Evolutionary conservation across 2,113 vertebrate species (phyloP), one percentile per base, ranked within the genome.

Genomic region (Pungitius pungitius): DNA sequence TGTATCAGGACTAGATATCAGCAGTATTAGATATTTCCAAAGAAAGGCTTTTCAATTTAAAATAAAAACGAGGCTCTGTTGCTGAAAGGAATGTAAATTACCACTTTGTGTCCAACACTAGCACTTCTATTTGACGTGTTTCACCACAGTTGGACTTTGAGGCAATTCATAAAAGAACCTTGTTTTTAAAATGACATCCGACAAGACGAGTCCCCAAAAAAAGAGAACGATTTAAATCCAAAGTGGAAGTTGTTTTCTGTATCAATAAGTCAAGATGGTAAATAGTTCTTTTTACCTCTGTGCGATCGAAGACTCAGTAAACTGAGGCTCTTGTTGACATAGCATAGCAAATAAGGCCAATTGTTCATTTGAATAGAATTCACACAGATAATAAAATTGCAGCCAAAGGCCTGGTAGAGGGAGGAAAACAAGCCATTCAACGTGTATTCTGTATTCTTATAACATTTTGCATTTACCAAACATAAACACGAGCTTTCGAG

Each of bases 341-440:
- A 58, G 73, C 80, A 80, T 84, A 78, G 63, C 77, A 78, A 89
- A 90, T 87, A 75, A 84, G 83, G 33, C 55, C 57, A 78, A 79
- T 55, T 65, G 77, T 76, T 71, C 56, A 56, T 26, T 58, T 57
- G 74, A 74, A 30, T 56, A 68, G 52, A 75, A 80, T 85, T 80
- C 58, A 69, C 72, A 63, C 61, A 66, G 63, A 87, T 87, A 85
- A 83, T 79, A 86, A 83, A 82, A 88, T 62, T 80, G 80, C 65
- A 69, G 69, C 69, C 73, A 81, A 87, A 83, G 56, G 73, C 84
- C 58, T 77, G 55, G 77, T 14, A 75, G 81, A 77, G 74, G 57
- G 43, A 79, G 62, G 58, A 77, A 83, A 70, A 86, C 69, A 82
- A 85, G 70, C 81, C 65, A 69, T 84, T 84, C 35, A 66, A 84